Evolutionary conservation across 2,797 vertebrate species (phyloP), one percentile per base, ranked within the genome.

Genomic region (Anguilla anguilla): DNA sequence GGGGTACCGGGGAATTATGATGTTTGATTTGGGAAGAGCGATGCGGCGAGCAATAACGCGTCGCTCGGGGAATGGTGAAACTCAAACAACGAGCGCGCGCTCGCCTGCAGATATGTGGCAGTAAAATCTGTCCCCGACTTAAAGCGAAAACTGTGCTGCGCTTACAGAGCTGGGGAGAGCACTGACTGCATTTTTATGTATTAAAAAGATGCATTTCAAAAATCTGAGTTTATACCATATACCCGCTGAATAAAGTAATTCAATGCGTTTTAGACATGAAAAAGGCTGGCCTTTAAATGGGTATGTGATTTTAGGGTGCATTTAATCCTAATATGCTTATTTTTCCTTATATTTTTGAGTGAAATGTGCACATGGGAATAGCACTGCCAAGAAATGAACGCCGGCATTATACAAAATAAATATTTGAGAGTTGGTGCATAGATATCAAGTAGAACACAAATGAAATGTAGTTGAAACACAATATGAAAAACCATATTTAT

Each of bases 1-100:
- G 49, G 89, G 88, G 79, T 88, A 53, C 51, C 83, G 72, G 13
- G 7, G 87, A 55, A 88, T 74, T 74, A 84, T 39, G 85, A 89
- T 87, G 87, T 89, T 90, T 89, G 88, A 91, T 92, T 91, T 90
- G 88, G 83, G 69, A 85, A 88, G 74, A 84, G 84, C n/a, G 74
- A 89, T 64, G 39, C 86, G 83, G 88, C 59, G 84, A 87, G 90
- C 72, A 87, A 85, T 89, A 89, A 83, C 84, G 87, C 79, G 79
- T 57, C 90, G 86, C 49, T 59, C 55, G 57, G 86, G 69, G 74
- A 86, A 88, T 81, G 86, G 79, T 43, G 22, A 39, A 61, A 59
- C 53, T 84, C 55, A 57, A 67, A 49, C 39, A 64, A 31, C n/a
- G 86, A 53, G 43, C 13, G 57, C 19, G 25, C 7, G 55, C n/a